Percentiles rank a stretch among this genome's conserved stretches.
Conservation (phyloP, 2,113 vertebrate species). For the Mobula hypostoma region DNA sequence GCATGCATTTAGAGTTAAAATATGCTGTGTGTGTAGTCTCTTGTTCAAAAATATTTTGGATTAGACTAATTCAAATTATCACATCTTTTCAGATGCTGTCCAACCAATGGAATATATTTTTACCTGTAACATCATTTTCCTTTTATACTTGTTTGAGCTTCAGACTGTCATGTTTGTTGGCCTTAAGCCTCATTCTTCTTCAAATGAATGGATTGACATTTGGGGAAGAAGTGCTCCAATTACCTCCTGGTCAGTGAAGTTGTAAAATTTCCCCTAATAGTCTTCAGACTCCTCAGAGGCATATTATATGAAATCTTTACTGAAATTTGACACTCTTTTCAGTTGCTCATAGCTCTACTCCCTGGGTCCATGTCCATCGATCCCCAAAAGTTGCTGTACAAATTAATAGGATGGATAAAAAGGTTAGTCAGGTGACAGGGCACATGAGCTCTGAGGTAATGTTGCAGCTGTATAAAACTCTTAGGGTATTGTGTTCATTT, state of each 20-base stretch:
- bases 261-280: not conserved
- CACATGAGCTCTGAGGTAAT: no score
- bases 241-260: not conserved
- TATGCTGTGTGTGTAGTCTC: not conserved
- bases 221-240: not conserved
- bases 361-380: no score
- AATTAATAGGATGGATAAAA: no score
- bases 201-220: not conserved
- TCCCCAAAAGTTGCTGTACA: no score
- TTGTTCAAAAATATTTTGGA: not conserved
- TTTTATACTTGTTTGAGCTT: not conserved
- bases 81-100: not conserved
- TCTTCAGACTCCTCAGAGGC: not conserved
- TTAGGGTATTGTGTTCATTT: no score
- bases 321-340: not conserved
- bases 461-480: no score
- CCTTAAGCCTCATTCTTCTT: no score
- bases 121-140: not conserved
- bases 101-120: not conserved
- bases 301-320: not conserved
- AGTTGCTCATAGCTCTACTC: not conserved
- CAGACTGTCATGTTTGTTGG: no score
- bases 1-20: not conserved
- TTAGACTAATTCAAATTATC: not conserved
- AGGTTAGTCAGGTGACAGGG: no score